These are phyloP conservation scores for Camponotus floridanus DNA, from an alignment of 1,140 invertebrate genomes.

Conservation along the genomic window DNA sequence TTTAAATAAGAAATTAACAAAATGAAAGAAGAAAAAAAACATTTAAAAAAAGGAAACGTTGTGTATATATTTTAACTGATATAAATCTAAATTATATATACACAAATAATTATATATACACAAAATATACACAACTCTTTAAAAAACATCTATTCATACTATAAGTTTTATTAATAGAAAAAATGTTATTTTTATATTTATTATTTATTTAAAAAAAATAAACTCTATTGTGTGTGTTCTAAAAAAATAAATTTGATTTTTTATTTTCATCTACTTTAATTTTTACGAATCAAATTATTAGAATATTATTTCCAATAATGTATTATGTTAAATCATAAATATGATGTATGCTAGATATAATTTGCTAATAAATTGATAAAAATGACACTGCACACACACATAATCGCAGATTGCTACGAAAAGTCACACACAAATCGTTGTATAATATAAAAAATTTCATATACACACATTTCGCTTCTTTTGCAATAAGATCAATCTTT, in stretches of 20 bases:
- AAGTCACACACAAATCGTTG: not conserved
- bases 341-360: too few species aligned
- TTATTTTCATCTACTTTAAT: too few species aligned
- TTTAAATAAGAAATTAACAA: not conserved
- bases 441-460: not conserved
- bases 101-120: not conserved
- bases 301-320: too few species aligned
- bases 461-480: not conserved
- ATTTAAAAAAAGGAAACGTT: not conserved
- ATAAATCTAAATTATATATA: not conserved
- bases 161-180: not conserved
- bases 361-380: not conserved
- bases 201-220: not conserved
- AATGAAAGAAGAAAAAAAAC: not conserved
- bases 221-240: too few species aligned
- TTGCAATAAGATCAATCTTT: not conserved
- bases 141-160: not conserved
- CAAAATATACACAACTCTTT: not conserved
- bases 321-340: not conserved
- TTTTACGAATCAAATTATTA: too few species aligned
- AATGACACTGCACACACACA: not conserved
- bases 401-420: not conserved
- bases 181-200: conserved; percentile 11
- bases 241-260: too few species aligned
- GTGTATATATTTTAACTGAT: not conserved